Base-by-base conservation (phyloP, 1,140 invertebrate species). In the Lerema accius region DNA sequence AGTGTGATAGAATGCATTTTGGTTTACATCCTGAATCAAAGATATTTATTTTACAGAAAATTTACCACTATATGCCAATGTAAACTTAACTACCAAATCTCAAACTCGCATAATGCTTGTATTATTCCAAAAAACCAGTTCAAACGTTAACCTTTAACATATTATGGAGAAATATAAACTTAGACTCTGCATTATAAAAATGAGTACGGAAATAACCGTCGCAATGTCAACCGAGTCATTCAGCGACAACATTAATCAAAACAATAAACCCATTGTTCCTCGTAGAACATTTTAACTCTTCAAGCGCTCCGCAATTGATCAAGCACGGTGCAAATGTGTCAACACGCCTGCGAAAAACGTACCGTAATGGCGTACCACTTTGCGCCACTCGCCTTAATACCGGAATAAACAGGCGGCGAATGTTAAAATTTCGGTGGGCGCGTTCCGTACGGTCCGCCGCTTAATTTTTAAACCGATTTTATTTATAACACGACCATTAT, bases 331-430 rank as follows among this genome's bases (percentile, higher is more conserved):
- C 49, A 51, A 37, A 51, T 39, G 15, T 51, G 49, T 51, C 49
- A 51, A 51, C 49, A 51, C 32, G 49, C 11, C 49, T 49, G 49
- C 49, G 32, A 32, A 37, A 49, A 49, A 16, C 48, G 48, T 50
- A 9, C 11, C 28, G 48, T 50, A 50, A 50, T 50, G 28, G 48
- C 48, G 48, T 37, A 50, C 48, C 48, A 50, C 28, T 50, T 50
- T 50, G 14, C 46, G 23, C 26, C 48, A 50, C 48, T 37, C 32
- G 48, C 15, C 48, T 15, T 37, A 50, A n/a, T 37, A 6, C 9
- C 9, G 32, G 28, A 28, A 32, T 32, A 32, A 37, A 37, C 35
- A 37, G 10, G 11, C 10, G 35, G 35, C 35, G 35, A 0, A 37
- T 37, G 35, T 37, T 37, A 11, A 37, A 37, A 37, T 37, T 37